Conservation (phyloP, 2,113 vertebrate genomes). For the Condylura cristata region DNA sequence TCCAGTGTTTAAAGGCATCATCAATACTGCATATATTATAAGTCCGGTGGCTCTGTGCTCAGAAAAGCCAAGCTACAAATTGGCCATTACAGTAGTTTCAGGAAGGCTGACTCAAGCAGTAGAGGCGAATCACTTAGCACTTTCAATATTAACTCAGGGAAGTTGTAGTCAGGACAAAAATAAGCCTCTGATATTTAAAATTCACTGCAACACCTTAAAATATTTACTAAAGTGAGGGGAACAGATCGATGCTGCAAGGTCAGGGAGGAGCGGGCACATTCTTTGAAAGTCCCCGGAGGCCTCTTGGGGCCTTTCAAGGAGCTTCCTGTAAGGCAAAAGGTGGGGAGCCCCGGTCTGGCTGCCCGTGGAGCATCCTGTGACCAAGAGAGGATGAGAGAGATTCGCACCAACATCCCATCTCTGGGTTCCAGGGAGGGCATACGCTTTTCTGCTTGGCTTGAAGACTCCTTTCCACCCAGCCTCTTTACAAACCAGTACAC, state of each 20-base stretch:
- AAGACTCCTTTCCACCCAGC: background rate
- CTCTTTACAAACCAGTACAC: background rate
- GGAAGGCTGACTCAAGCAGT: conserved; percentile 36
- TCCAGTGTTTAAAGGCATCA: background rate
- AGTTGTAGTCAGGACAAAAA: conserved; percentile 64
- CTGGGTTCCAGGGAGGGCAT: background rate
- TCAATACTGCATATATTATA: background rate
- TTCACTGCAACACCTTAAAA: conserved; percentile 69
- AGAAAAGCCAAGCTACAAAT: background rate
- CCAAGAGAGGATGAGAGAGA: background rate
- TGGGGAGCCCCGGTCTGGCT: background rate
- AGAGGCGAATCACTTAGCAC: conserved; percentile 50
- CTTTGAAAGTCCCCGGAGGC: conserved; percentile 46
- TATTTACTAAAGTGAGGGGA: conserved; percentile 67
- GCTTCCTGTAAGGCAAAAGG: background rate
- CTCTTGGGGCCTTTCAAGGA: background rate
- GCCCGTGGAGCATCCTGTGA: background rate
- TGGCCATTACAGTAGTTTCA: background rate
- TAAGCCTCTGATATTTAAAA: conserved; percentile 70
- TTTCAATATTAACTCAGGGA: conserved; percentile 60
- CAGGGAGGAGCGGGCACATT: background rate
- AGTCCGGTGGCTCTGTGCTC: background rate
- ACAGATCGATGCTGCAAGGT: conserved; percentile 78
- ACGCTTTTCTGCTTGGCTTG: background rate
- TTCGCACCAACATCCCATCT: background rate